Conservation (phyloP, 2,113 vertebrate species). For the Clinocottus analis region DNA sequence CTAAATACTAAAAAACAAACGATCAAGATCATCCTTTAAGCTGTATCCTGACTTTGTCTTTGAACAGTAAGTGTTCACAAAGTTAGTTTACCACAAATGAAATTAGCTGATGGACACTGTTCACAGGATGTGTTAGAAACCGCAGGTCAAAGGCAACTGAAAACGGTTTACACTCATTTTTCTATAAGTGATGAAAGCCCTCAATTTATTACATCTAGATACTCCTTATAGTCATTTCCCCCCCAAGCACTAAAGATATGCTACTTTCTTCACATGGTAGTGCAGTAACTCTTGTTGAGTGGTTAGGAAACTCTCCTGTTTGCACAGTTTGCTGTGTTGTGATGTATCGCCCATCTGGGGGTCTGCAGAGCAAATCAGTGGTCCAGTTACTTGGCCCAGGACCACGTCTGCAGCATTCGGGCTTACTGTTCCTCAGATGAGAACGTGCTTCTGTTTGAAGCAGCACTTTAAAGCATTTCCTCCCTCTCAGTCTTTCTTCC, state of each 20-base stretch:
- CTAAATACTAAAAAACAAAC: constrained; percentile 4
- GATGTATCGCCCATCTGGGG: constrained; percentile 76
- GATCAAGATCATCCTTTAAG: neutral
- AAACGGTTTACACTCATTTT: constrained; percentile 4
- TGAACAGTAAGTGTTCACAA: neutral
- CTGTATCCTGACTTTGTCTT: neutral
- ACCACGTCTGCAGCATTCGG: constrained; percentile 35
- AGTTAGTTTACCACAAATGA: constrained; percentile 14
- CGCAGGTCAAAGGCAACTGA: neutral
- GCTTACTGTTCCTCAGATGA: constrained; percentile 56
- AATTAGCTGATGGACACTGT: constrained; percentile 27
- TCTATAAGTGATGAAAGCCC: constrained; percentile 9
- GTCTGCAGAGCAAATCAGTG: constrained; percentile 70
- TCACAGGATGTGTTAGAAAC: constrained; percentile 13
- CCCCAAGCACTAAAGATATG: constrained; percentile 1
- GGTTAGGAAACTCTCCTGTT: constrained; percentile 33
- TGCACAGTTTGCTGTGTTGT: constrained; percentile 47
- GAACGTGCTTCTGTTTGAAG: constrained; percentile 78
- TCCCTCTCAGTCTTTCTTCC: constrained; percentile 72
- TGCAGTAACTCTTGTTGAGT: constrained; percentile 30
- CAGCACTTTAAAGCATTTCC: constrained; percentile 75
- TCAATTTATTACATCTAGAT: neutral
- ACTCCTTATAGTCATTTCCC: neutral
- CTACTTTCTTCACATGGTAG: constrained; percentile 11
- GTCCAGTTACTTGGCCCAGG: constrained; percentile 57